Base-by-base conservation (phyloP, 2,888 invertebrate genomes). In the Apotomis turbidana region DNA sequence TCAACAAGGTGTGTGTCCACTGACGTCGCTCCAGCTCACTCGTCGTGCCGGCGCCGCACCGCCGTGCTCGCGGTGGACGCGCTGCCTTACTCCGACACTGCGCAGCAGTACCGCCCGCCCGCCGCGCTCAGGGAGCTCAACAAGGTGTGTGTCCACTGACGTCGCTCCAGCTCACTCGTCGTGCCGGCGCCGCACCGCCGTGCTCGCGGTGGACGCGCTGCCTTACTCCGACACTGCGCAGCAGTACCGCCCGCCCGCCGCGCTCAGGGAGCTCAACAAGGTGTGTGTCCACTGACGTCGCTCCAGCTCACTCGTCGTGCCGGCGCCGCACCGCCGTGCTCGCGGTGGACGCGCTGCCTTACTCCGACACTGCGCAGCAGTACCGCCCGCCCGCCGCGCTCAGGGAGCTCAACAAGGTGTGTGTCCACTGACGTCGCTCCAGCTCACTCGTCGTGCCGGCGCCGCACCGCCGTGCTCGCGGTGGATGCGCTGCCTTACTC, bases 41-140 rank as follows among this genome's bases (percentile, higher is more conserved):
- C n/a, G n/a, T n/a, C n/a, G n/a, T n/a, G n/a, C 0, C 94, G 97
- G 3, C 94, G 95, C 9, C 94, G 94, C 78, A 95, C 95, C 15
- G 95, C 95, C 68, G 95, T 99, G 70, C 96, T 98, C 8, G 99
- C 98, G 0, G 97, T 99, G 58, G 99, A 99, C 94, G 99, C 99
- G 0, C 87, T 96, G 13, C 94, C 94, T 8, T 97, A 97, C 81
- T 81, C 81, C 8, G 90, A 90, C 62, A 79, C 87, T 0, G 78
- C 80, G 0, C 88, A 93, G 38, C 95, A 96, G 85, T 96, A 95
- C 83, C 89, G 89, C n/a, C 90, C 93, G 15, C 94, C 94, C 10
- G 90, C 94, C 57, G 93, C 97, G 75, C 83, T 94, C 5, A 94
- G 99, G 68, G 99, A 99, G 87, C 90, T 99, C 0, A 97, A 97